Evolutionary conservation across 2,113 vertebrate genomes (phyloP), one percentile per base, ranked within the genome.

Genomic region (Grantiella picta): DNA sequence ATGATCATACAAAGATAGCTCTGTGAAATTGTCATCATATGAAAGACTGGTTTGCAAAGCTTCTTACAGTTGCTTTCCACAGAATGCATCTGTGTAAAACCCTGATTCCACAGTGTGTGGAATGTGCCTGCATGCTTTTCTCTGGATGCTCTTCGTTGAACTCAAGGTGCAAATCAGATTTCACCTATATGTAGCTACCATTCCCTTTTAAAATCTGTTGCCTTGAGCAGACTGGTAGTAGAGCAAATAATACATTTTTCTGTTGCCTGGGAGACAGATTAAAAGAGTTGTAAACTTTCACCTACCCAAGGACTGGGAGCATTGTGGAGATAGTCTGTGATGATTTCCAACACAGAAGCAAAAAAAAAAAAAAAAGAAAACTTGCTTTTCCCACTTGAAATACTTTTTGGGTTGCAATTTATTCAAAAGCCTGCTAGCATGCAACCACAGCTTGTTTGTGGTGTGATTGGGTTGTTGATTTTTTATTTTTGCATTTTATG

Each of bases 261-360:
- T 84, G 59, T 88, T 89, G 73, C 64, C 52, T 81, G 60, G 52
- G 49, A 84, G 72, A 71, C 40, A 24, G 65, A 70, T 53, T 68
- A 88, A 88, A 90, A 78, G 21, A 89, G 8, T 40, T 83, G 75
- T 60, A 84, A 94, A 84, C 60, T 94, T 89, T 83, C 47, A 83
- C 60, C 47, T 90, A 11, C 38, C 23, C 9, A 36, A 68, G 60
- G 52, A 66, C 64, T 49, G 10, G 25, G 23, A 73, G 4, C 22
- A 11, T 77, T 83, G 47, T 42, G 28, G 50, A 94, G 24, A 49
- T 57, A 15, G 68, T 81, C 29, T 78, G 6, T 68, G 31, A n/a
- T 52, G 15, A 57, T 85, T 91, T 91, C 31, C 40, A 40, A 6
- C 25, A 57, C 7, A 79, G 49, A 89, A 85, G 23, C 35, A 38